Base-by-base conservation (phyloP, 2,113 vertebrate species). In the Calyptomena viridis region DNA sequence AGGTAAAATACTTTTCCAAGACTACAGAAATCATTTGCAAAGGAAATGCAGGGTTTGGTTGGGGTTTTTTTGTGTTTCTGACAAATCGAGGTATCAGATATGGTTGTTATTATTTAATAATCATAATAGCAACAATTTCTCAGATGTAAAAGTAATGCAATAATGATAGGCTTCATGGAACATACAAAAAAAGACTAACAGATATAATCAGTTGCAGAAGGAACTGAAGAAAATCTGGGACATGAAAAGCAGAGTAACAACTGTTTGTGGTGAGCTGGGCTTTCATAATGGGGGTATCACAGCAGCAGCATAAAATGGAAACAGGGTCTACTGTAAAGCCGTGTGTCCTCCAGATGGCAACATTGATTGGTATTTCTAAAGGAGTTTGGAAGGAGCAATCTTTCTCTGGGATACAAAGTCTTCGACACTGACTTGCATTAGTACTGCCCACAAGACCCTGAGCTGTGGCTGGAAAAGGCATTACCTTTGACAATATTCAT, bases 341-440 rank as follows among this genome's bases (percentile, higher is more conserved):
- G 33, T 97, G 94, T 94, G 96, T 97, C 96, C 96, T 97, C 96
- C 96, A 97, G 96, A 97, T 97, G 96, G 96, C 96, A 97, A 96
- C 96, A 96, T 96, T 97, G 96, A 94, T 96, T 97, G 96, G 91
- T 94, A 47, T 96, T 96, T 97, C 86, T 81, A 15, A 91, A 87
- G 83, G 80, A 94, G 77, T 60, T 84, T 78, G 89, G 84, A 89
- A 95, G 73, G 37, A 95, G 18, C n/a, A 75, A 52, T 72, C 60
- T 75, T 84, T 40, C 35, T 44, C 80, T 68, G 60, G 56, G 73
- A 87, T 92, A 84, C 18, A 21, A 7, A 12, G 69, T 37, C 80
- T 78, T 89, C 3, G 3, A 39, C 35, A 47, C 60, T 64, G 64
- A 72, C 49, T 46, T 49, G 33, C 35, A 25, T 25, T 14, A 75